Evolutionary conservation across 2,797 vertebrate genomes (phyloP).

Genomic region (Alexandromys oeconomus): DNA sequence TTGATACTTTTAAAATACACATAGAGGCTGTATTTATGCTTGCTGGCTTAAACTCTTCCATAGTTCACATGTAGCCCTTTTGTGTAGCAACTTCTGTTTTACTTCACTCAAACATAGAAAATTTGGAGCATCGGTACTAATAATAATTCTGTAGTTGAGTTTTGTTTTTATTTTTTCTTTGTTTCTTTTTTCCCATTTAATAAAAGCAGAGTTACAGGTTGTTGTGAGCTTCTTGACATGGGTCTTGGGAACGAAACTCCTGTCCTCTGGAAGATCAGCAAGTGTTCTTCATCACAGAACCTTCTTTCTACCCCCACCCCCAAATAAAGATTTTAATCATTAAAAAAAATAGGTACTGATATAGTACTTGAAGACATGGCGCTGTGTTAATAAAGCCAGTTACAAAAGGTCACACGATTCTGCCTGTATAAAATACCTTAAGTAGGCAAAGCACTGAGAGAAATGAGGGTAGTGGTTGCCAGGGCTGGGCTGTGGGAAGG

Average conservation of each 20-base stretch:
- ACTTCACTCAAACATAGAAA: slow-evolving; percentile 91
- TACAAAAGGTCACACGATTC: background rate
- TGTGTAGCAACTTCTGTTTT: slow-evolving; percentile 93
- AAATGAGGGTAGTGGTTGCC: background rate
- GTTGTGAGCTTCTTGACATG: background rate
- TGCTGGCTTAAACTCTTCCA: slow-evolving; percentile 92
- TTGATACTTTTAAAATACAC: slow-evolving; percentile 85
- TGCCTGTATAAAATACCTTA: background rate
- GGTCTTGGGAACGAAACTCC: background rate
- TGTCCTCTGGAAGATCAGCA: background rate
- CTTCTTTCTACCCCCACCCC: no score
- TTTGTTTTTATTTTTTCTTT: slow-evolving; percentile 70
- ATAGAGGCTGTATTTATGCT: slow-evolving; percentile 91
- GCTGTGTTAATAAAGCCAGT: background rate
- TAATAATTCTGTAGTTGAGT: slow-evolving; percentile 94
- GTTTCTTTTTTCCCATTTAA: background rate
- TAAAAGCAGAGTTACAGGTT: slow-evolving; percentile 61
- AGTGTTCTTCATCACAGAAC: background rate
- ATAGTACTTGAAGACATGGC: background rate
- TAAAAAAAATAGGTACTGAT: slow-evolving; percentile 5
- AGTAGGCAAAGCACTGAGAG: background rate
- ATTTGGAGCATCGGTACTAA: slow-evolving; percentile 93
- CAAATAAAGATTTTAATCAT: slow-evolving; percentile 90
- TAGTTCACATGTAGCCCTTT: slow-evolving; percentile 93
- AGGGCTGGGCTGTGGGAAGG: background rate